Conservation (phyloP, 2,888 invertebrate genomes). For the Leptothorax acervorum region DNA sequence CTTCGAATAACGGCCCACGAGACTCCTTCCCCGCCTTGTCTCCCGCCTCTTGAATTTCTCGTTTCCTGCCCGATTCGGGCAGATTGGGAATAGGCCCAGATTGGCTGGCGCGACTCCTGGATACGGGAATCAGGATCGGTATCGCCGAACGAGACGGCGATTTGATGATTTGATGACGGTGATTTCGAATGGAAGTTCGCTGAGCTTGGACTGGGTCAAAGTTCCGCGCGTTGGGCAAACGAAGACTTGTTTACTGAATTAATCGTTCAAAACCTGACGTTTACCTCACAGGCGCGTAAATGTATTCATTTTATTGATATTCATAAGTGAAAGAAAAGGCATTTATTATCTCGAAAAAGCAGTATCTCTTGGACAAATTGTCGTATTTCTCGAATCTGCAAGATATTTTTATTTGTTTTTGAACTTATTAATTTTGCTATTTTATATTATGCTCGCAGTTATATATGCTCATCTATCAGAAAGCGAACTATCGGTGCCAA, state of each 20-base stretch:
- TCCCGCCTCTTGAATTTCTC: constrained; percentile 16
- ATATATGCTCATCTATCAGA: constrained; percentile 51
- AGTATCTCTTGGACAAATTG: neutral
- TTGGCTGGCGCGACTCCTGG: neutral
- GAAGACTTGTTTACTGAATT: constrained; percentile 26
- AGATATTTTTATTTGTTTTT: neutral
- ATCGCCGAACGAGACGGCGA: neutral
- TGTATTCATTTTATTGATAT: constrained; percentile 18
- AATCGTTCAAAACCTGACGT: constrained; percentile 5
- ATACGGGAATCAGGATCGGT: neutral
- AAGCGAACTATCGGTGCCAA: constrained; percentile 67
- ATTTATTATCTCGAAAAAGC: neutral
- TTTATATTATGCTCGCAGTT: neutral
- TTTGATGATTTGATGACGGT: neutral
- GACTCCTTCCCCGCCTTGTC: neutral
- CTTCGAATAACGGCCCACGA: constrained; percentile 62
- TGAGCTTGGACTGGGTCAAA: constrained; percentile 38
- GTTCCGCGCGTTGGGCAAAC: neutral
- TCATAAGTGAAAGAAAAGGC: neutral
- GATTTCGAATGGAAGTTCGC: neutral
- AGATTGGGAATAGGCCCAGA: constrained; percentile 14
- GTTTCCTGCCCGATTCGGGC: constrained; percentile 23
- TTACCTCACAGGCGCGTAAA: neutral
- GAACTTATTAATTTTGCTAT: constrained; percentile 6
- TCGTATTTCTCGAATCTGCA: neutral